Percentiles rank a stretch among this genome's conserved stretches.
Conservation (phyloP, 2,888 invertebrate species). For the Magallana nippona region DNA sequence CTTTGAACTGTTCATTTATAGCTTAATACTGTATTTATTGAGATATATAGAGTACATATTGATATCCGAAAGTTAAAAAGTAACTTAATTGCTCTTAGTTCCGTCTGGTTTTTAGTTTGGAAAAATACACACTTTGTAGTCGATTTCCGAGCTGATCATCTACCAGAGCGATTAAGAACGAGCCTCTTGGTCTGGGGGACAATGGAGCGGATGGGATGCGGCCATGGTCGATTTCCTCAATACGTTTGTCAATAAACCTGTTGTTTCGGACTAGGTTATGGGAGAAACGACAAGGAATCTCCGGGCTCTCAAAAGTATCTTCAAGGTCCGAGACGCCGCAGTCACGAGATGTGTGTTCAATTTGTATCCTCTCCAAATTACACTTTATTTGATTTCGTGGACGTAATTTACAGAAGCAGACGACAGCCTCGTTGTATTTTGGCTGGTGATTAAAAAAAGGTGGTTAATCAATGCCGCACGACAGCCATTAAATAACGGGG, state of each 20-base stretch:
- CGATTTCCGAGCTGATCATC: background rate
- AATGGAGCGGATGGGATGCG: background rate
- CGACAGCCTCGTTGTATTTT: background rate
- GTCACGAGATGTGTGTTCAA: background rate
- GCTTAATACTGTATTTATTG: background rate
- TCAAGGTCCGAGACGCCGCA: background rate
- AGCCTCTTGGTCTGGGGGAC: background rate
- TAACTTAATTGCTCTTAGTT: background rate
- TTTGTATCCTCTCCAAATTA: constrained; percentile 12
- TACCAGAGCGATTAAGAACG: no score
- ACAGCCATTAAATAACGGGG: background rate
- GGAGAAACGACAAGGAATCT: background rate
- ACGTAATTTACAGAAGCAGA: constrained; percentile 18
- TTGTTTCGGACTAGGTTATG: background rate
- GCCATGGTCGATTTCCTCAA: constrained; percentile 9
- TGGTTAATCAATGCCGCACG: background rate
- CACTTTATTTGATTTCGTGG: constrained; percentile 8
- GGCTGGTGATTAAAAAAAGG: constrained; percentile 4
- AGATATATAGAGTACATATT: background rate
- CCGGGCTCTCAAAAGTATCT: no score
- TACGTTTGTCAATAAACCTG: constrained; percentile 1
- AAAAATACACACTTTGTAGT: background rate
- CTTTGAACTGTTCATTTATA: background rate
- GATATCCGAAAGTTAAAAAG: background rate
- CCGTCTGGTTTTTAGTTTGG: background rate